phyloP scores from a whole-genome alignment of 2,888 invertebrate species.

The Helobdella robusta region DNA sequence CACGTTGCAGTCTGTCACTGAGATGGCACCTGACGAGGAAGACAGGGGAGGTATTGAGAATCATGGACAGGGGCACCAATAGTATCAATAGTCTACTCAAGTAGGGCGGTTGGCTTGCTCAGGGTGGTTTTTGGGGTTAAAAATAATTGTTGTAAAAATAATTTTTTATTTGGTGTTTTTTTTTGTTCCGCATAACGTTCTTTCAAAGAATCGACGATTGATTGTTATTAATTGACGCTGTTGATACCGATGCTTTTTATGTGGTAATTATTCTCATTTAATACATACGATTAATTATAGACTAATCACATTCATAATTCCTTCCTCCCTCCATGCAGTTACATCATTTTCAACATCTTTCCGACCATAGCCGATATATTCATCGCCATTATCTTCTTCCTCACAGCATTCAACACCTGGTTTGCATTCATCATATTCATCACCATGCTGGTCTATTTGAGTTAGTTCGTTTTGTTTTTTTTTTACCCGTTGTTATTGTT shows the following conservation, averaged over 20 bases:
- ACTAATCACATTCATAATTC: no score
- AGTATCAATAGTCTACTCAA: constrained; percentile 87
- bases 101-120: constrained; percentile 50
- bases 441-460: constrained; percentile 83
- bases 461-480: constrained; percentile 44
- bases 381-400: constrained; percentile 79
- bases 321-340: no score
- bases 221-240: no score
- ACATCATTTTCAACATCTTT: constrained; percentile 77
- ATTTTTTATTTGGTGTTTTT: background rate
- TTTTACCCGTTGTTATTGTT: no score
- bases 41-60: constrained; percentile 87
- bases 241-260: no score
- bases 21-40: constrained; percentile 89
- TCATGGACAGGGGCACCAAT: constrained; percentile 94
- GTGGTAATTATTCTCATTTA: no score
- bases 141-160: background rate
- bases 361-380: constrained; percentile 87
- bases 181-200: background rate
- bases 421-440: constrained; percentile 87
- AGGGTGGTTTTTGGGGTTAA: background rate
- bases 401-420: constrained; percentile 77
- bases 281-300: no score
- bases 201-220: background rate
- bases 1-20: constrained; percentile 64